Evolutionary conservation across 2,797 vertebrate genomes (phyloP).

Genomic region (Pachyuromys duprasi): DNA sequence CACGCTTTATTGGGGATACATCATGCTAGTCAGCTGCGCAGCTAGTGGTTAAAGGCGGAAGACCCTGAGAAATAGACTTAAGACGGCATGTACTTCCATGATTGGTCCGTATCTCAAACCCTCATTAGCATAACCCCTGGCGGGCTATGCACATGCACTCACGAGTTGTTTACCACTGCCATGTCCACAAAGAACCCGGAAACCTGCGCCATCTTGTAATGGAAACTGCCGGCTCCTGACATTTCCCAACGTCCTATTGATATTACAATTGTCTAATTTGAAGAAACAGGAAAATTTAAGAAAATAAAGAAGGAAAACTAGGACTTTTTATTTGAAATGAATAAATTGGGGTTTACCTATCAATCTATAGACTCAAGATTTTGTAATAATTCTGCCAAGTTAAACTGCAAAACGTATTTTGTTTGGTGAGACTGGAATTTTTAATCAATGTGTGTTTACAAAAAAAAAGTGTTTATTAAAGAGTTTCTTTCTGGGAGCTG

Average conservation of each 20-base stretch:
- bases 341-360: neutral
- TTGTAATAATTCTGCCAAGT: neutral
- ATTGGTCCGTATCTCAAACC: too few relatives aligned
- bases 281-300: neutral
- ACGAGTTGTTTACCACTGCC: too few relatives aligned
- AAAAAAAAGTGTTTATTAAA: neutral
- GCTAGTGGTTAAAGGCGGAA: too few relatives aligned
- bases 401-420: neutral
- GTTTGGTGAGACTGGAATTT: neutral
- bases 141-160: too few relatives aligned
- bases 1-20: too few relatives aligned
- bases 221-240: too few relatives aligned
- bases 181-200: too few relatives aligned
- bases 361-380: neutral
- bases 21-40: too few relatives aligned
- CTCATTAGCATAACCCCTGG: too few relatives aligned
- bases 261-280: neutral
- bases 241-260: neutral
- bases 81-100: too few relatives aligned
- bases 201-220: too few relatives aligned
- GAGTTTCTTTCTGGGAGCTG: neutral
- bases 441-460: neutral
- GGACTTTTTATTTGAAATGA: neutral
- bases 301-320: neutral
- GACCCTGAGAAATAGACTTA: too few relatives aligned